phyloP scores from a whole-genome alignment of 2,797 vertebrate genomes.

The Chloroceryle inda region DNA sequence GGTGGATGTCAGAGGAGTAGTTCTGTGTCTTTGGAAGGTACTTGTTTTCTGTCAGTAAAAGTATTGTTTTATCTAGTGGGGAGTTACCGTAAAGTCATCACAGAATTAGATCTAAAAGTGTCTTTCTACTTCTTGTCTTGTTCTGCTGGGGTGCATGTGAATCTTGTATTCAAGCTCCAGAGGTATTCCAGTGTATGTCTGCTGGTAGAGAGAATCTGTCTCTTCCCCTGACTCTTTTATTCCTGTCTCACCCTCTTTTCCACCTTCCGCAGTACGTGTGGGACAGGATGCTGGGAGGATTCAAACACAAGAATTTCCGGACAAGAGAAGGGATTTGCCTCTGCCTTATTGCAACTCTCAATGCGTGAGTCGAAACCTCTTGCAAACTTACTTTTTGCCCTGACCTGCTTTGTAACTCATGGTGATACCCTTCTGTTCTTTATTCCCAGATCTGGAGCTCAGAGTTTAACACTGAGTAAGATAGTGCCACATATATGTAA shows the following conservation, averaged over 20 bases:
- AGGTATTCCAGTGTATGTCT: background rate
- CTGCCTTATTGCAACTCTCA: conserved; percentile 95
- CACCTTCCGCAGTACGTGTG: conserved; percentile 88
- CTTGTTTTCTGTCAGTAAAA: background rate
- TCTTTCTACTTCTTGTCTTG: background rate
- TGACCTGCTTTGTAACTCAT: background rate
- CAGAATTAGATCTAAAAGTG: background rate
- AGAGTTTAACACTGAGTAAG: conserved; percentile 97
- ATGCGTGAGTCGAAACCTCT: conserved; percentile 82
- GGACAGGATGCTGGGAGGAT: conserved; percentile 97
- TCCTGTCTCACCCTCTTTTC: background rate
- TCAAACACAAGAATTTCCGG: conserved; percentile 99
- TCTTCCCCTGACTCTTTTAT: background rate
- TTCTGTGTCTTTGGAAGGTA: background rate
- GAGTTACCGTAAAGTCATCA: background rate
- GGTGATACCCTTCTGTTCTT: conserved; percentile 5
- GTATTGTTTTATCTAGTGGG: background rate
- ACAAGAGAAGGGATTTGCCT: conserved; percentile 97
- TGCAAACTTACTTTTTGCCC: background rate
- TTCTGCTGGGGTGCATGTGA: background rate
- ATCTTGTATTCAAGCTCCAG: background rate
- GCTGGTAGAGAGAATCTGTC: background rate
- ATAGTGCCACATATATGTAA: conserved; percentile 99
- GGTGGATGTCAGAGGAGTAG: background rate
- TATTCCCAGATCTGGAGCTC: conserved; percentile 91